Conservation (phyloP, 2,797 vertebrate species). For the Brotogeris chrysoptera region DNA sequence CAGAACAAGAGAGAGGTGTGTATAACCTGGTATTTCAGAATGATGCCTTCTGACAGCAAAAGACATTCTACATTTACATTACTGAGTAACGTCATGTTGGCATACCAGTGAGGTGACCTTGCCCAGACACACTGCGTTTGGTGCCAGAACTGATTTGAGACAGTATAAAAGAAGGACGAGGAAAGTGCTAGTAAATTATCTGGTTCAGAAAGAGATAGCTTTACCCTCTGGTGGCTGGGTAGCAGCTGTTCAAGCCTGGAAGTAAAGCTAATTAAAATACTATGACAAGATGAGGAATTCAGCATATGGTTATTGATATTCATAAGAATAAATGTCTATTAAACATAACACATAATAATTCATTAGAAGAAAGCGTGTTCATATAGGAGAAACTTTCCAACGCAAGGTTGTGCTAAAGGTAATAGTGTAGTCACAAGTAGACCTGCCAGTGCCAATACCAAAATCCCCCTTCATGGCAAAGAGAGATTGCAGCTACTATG, state of each 20-base stretch:
- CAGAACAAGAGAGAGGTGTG: not conserved
- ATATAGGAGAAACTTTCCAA: not conserved
- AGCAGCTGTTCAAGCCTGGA: not conserved
- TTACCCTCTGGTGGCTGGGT: not conserved
- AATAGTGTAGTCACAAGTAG: not conserved
- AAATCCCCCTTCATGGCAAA: not conserved
- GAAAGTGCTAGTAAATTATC: not conserved
- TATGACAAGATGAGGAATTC: not conserved
- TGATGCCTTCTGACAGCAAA: not conserved
- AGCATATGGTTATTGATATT: not conserved
- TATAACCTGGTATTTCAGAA: not conserved
- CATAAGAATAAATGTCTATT: not conserved
- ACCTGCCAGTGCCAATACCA: not conserved
- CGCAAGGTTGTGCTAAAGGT: not conserved
- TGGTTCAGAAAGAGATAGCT: not conserved
- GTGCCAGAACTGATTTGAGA: not conserved
- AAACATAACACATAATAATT: not conserved
- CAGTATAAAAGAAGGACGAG: not conserved
- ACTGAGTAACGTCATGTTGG: not conserved
- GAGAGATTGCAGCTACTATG: not conserved
- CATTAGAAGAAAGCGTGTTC: not conserved
- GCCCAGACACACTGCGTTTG: not conserved
- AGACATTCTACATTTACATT: not conserved
- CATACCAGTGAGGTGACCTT: not conserved
- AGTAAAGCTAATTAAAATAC: conserved; percentile 38